Conservation (phyloP, 1,140 invertebrate species). For the Sycophaga agraensis region DNA sequence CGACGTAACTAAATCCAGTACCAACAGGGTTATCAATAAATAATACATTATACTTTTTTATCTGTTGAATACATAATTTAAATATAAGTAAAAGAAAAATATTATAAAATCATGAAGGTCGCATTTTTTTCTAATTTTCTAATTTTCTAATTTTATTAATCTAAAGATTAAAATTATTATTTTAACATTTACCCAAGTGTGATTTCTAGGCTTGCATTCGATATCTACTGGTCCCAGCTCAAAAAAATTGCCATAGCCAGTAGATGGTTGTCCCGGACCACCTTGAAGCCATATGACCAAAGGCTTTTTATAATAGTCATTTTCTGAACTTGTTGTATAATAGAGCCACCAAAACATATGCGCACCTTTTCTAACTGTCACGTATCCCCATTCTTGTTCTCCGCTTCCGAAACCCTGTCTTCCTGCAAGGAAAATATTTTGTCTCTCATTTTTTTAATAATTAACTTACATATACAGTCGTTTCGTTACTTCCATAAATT, state of each 20-base stretch:
- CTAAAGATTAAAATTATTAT: constrained; percentile 33
- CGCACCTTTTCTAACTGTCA: constrained; percentile 67
- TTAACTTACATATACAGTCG: too few relatives aligned
- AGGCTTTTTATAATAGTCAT: constrained; percentile 69
- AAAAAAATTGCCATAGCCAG: constrained; percentile 75
- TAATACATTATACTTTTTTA: constrained; percentile 75
- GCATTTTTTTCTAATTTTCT: not conserved
- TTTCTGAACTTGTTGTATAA: constrained; percentile 64
- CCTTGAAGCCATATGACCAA: constrained; percentile 78
- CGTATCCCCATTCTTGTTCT: constrained; percentile 69
- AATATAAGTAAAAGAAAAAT: not conserved
- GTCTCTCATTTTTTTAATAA: too few relatives aligned
- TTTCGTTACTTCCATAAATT: too few relatives aligned
- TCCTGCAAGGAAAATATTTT: too few relatives aligned
- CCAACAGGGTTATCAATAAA: constrained; percentile 90
- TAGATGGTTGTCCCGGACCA: constrained; percentile 72
- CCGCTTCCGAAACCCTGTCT: constrained; percentile 58
- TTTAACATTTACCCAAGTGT: constrained; percentile 71
- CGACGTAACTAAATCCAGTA: constrained; percentile 82
- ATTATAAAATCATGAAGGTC: not conserved
- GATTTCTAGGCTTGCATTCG: constrained; percentile 65
- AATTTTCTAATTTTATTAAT: not conserved
- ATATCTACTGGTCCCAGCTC: constrained; percentile 73
- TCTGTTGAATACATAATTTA: constrained; percentile 49
- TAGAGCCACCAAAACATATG: constrained; percentile 84